Base-by-base conservation (phyloP, 2,797 vertebrate species). In the Borostomias antarcticus region DNA sequence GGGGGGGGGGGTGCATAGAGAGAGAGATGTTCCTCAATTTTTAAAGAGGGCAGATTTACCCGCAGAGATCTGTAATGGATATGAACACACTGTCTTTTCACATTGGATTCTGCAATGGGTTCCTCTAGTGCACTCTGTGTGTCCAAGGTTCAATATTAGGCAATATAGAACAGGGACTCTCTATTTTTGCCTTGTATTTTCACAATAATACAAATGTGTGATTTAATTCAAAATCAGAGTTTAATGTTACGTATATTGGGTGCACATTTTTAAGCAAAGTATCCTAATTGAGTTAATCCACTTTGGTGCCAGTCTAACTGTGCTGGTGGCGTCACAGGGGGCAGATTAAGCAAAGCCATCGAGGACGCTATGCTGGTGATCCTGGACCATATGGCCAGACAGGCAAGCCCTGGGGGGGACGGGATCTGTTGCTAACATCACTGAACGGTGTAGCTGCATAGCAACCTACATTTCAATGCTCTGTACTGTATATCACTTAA, bases 1-100 rank as follows among this genome's bases (percentile, higher is more conserved):
- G 47, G 25, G n/a, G 26, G 29, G 35, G 28, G 15, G 8, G 52
- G 30, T 51, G 57, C 11, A 58, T 4, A 67, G 56, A 15, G 56
- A 63, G 21, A 35, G 30, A 57, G 51, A 43, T 52, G 7, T 23
- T 13, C 57, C 50, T 85, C 63, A 81, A 85, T 88, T 81, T 81
- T 89, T 84, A 1, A 89, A 1, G 58, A 74, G 64, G 64, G 79
- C 76, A 70, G 63, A 76, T 75, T 76, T 74, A 64, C 62, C 62
- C 59, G 9, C 68, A 45, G 7, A 7, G 70, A 73, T 70, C 75
- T 69, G 69, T 78, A 76, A 87, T 76, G 79, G 85, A 88, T 83
- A 76, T 59, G 23, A 48, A 57, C 15, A 52, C 11, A 11, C n/a
- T n/a, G 3, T 5, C 17, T 13, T 17, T 17, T 17, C 37, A 45